These are phyloP conservation scores for Galendromus occidentalis DNA, from an alignment of 1,140 invertebrate genomes.

Conservation along the genomic window DNA sequence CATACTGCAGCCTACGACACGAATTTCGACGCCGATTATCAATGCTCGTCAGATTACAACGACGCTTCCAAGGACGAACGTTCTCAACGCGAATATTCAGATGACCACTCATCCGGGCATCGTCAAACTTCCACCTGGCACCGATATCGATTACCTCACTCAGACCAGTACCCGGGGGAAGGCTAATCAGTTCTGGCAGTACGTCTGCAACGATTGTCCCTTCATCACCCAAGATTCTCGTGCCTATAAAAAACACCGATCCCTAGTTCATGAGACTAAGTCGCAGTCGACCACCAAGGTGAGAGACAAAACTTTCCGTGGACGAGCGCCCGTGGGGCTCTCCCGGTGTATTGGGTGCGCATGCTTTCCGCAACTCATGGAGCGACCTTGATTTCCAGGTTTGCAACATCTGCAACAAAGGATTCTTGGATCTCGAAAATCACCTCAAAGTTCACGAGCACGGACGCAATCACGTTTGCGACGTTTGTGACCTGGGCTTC, in stretches of 20 bases:
- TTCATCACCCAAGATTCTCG: not conserved
- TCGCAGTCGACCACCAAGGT: not conserved
- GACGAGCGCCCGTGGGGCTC: not conserved
- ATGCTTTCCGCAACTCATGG: not conserved
- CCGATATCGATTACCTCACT: not conserved
- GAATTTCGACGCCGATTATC: too few species aligned
- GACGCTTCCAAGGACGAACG: too few species aligned
- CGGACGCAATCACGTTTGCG: not conserved
- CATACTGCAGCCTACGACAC: too few species aligned
- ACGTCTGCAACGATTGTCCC: not conserved
- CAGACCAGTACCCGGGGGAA: not conserved
- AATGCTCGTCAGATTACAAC: too few species aligned
- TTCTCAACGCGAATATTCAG: not conserved
- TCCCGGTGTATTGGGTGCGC: not conserved
- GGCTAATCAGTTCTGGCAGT: constrained; percentile 6
- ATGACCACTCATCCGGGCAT: not conserved
- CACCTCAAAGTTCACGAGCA: not conserved
- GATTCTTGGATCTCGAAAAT: not conserved
- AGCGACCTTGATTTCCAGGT: not conserved
- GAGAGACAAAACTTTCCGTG: not conserved
- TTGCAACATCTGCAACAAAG: constrained; percentile 5
- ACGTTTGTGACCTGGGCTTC: constrained; percentile 1
- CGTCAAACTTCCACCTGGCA: not conserved
- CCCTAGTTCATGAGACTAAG: not conserved
- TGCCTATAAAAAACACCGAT: not conserved